Evolutionary conservation across 1,140 invertebrate species (phyloP).

Genomic region (Trichonephila clavipes): DNA sequence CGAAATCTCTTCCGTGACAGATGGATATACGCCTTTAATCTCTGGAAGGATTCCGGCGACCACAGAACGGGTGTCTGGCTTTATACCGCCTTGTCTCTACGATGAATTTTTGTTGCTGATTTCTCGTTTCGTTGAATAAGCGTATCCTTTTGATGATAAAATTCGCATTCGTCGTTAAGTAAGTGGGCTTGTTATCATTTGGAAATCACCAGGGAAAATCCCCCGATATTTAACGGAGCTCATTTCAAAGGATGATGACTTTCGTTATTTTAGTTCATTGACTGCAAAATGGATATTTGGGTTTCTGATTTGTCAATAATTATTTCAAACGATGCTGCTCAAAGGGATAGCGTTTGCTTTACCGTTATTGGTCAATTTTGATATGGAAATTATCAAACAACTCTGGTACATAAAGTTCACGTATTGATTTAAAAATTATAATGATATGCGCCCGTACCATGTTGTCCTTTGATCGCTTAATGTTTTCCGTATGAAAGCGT

Average conservation of each 20-base stretch:
- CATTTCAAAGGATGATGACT: background rate
- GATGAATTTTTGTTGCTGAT: slow-evolving; percentile 13
- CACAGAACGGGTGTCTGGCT: background rate
- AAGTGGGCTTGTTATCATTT: background rate
- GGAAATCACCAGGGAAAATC: background rate
- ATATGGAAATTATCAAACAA: no score
- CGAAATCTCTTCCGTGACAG: slow-evolving; percentile 60
- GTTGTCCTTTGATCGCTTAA: no score
- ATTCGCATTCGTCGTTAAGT: background rate
- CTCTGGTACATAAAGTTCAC: no score
- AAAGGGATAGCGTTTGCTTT: no score
- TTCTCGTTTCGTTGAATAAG: background rate
- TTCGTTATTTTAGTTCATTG: background rate
- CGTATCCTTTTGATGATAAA: background rate
- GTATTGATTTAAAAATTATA: no score
- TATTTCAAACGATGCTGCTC: no score
- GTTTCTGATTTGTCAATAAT: background rate
- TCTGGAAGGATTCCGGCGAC: slow-evolving; percentile 11
- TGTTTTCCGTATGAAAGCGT: no score
- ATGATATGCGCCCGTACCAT: no score
- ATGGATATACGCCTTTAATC: slow-evolving; percentile 50
- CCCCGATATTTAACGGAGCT: background rate
- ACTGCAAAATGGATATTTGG: background rate
- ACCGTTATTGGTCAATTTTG: no score
- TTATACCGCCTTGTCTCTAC: background rate